Evolutionary conservation across 2,113 vertebrate species (phyloP).

Genomic region (Circaetus gallicus): DNA sequence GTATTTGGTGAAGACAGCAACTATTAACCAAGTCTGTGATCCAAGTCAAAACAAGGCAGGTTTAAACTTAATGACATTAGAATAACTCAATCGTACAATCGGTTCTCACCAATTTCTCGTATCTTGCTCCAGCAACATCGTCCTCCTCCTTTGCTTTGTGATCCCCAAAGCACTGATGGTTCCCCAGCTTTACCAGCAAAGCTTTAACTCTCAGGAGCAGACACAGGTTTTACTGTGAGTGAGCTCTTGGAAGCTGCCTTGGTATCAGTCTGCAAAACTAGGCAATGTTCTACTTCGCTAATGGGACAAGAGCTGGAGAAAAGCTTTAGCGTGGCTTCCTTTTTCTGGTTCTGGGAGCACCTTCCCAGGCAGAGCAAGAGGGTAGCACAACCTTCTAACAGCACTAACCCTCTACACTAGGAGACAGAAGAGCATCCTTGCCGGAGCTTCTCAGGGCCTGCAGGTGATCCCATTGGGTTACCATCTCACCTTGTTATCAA

Average conservation of each 20-base stretch:
- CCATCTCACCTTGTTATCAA: neutral
- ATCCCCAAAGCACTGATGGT: neutral
- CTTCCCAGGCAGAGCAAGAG: neutral
- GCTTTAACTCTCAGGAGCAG: neutral
- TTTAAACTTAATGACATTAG: neutral
- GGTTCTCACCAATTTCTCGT: neutral
- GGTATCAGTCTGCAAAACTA: neutral
- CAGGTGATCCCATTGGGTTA: neutral
- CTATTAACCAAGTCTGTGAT: neutral
- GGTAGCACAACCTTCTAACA: neutral
- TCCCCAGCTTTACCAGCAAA: neutral
- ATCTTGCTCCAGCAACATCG: neutral
- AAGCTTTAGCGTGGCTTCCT: neutral
- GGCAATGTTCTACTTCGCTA: neutral
- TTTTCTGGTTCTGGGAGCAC: neutral
- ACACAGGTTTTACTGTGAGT: neutral
- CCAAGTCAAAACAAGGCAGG: neutral
- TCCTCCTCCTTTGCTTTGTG: neutral
- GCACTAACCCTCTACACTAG: neutral
- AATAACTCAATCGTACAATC: neutral
- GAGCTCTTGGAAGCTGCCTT: neutral
- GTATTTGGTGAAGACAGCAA: neutral
- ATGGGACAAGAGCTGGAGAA: neutral
- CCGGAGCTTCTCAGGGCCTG: neutral
- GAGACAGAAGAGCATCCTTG: neutral